Evolutionary conservation across 2,113 vertebrate genomes (phyloP).

Genomic region (Balaenoptera acutorostrata): DNA sequence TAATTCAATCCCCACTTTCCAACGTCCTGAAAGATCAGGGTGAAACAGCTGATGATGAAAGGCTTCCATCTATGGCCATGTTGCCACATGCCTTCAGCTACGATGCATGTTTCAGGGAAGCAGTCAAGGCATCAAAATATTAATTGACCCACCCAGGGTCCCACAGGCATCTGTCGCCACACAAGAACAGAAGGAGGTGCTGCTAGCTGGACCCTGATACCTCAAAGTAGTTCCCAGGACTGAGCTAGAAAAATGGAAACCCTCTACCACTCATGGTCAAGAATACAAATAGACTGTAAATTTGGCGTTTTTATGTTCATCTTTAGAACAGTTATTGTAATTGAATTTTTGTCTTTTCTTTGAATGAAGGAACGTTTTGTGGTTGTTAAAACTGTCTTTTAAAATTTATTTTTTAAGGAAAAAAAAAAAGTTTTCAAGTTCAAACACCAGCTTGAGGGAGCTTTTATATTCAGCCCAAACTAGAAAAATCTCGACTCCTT

Average conservation of each 20-base stretch:
- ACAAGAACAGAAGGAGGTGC: background rate
- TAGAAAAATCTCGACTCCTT: background rate
- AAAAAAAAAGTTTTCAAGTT: background rate
- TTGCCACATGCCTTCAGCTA: background rate
- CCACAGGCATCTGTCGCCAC: background rate
- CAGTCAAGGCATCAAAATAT: background rate
- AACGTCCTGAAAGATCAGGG: background rate
- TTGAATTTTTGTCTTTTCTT: background rate
- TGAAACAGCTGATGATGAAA: background rate
- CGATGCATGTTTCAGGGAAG: background rate
- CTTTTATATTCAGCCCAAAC: background rate
- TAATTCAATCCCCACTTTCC: background rate
- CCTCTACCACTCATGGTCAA: background rate
- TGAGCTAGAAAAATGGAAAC: background rate
- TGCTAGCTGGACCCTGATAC: background rate
- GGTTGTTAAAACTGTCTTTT: background rate
- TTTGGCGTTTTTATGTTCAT: background rate
- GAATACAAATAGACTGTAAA: background rate
- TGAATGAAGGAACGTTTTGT: background rate
- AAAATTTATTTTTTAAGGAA: background rate
- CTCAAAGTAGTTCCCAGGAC: background rate
- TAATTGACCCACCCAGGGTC: background rate
- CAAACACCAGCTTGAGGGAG: background rate
- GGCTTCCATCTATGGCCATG: background rate
- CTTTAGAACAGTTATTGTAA: background rate